A percentile compares a stretch with the other conserved stretches of the same genome.
Evolutionary conservation across 2,113 vertebrate species (phyloP).

Genomic region (human (Homo sapiens)): GRCh38 chr2:228128501-228129000

Average conservation of each 20-base stretch:
- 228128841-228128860: neutral
- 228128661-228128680: neutral
- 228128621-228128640: neutral
- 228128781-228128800: neutral
- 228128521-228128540: neutral
- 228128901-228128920: neutral
- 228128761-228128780: neutral
- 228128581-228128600: neutral
- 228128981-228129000: neutral
- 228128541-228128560: neutral
- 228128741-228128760: neutral
- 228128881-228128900: neutral
- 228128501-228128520: neutral
- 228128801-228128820: neutral
- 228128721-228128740: neutral
- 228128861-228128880: neutral
- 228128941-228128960: neutral
- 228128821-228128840: neutral
- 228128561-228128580: neutral
- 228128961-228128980: neutral
- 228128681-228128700: neutral
- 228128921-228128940: neutral
- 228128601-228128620: neutral
- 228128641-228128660: neutral
- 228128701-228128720: neutral